These are phyloP conservation scores for Syrista parreyssii DNA, from an alignment of 2,888 invertebrate genomes.

Conservation along the genomic window DNA sequence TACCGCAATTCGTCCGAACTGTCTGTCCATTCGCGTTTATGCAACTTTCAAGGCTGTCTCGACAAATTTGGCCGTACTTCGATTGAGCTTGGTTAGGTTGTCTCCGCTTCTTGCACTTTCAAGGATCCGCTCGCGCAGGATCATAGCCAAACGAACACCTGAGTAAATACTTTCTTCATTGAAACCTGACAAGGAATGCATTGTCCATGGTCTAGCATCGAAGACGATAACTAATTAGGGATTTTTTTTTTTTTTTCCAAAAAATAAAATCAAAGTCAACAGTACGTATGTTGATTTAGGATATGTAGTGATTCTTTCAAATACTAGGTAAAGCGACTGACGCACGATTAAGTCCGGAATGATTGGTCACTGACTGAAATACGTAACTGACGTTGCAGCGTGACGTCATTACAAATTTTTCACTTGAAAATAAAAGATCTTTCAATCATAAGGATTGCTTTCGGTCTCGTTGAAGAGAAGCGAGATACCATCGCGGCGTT, in stretches of 20 bases:
- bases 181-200: too few species aligned
- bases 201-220: neutral
- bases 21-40: neutral
- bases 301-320: neutral
- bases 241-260: neutral
- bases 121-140: neutral
- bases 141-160: neutral
- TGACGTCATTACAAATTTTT: neutral
- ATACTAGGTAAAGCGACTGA: neutral
- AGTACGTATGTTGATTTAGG: neutral
- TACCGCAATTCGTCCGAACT: neutral
- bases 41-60: neutral
- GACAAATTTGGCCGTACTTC: neutral
- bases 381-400: neutral
- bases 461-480: neutral
- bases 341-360: neutral
- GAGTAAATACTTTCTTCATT: neutral
- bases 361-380: neutral
- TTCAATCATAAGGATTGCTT: neutral
- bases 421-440: neutral
- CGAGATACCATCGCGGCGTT: neutral
- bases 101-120: neutral
- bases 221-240: neutral
- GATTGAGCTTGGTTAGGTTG: neutral
- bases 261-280: neutral